Percentiles rank a stretch among this genome's conserved stretches.
These are phyloP conservation scores for Eleginops maclovinus DNA, from an alignment of 2,113 vertebrate genomes.

Conservation along the genomic window DNA sequence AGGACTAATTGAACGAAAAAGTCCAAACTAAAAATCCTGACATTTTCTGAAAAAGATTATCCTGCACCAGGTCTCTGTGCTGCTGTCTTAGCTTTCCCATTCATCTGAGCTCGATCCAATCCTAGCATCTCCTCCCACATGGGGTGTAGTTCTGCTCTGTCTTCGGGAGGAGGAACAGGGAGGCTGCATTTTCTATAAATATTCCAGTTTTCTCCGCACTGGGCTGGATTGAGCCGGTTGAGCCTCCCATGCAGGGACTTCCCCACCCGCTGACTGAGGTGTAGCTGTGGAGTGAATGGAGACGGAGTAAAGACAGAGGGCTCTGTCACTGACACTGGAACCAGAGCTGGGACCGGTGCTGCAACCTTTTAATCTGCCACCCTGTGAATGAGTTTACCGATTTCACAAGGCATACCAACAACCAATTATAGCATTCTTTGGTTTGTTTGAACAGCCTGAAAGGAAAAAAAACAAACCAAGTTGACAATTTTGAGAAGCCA, in stretches of 20 bases:
- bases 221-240: slow-evolving; percentile 74
- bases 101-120: slow-evolving; percentile 44
- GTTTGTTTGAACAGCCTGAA: not conserved
- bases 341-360: slow-evolving; percentile 13
- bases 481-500: not conserved
- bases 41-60: not conserved
- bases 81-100: slow-evolving; percentile 36
- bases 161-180: slow-evolving; percentile 69
- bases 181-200: slow-evolving; percentile 79
- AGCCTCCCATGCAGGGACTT: slow-evolving; percentile 74
- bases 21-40: not conserved
- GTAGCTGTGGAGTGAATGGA: slow-evolving; percentile 29
- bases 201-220: slow-evolving; percentile 66
- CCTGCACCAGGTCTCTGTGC: not conserved
- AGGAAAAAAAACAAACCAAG: not conserved
- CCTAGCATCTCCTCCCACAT: slow-evolving; percentile 56
- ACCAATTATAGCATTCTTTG: not conserved
- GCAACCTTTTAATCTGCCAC: slow-evolving; percentile 20
- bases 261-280: slow-evolving; percentile 63
- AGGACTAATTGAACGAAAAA: not conserved
- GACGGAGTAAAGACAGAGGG: slow-evolving; percentile 7
- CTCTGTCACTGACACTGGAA: slow-evolving; percentile 3
- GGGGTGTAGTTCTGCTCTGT: slow-evolving; percentile 57
- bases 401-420: slow-evolving; percentile 9
- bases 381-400: slow-evolving; percentile 12